Evolutionary conservation across 2,888 invertebrate genomes (phyloP).

Genomic region (Oxystoma pomonae): DNA sequence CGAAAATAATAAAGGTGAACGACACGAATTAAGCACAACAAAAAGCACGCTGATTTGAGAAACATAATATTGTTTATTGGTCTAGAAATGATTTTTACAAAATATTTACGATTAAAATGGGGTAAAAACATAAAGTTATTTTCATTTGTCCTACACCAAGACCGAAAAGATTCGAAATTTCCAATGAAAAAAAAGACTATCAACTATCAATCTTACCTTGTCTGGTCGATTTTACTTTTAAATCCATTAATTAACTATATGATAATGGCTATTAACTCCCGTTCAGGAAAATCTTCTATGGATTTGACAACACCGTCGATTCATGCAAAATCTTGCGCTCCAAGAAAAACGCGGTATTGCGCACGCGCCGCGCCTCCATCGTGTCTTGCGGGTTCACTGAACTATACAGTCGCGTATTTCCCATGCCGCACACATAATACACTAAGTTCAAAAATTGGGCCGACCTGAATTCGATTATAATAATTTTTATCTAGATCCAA

Average conservation of each 20-base stretch:
- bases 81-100: background rate
- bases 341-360: background rate
- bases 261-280: too few species aligned
- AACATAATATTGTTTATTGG: background rate
- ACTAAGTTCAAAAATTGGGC: conserved; percentile 34
- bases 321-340: background rate
- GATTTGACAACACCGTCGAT: too few species aligned
- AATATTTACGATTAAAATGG: background rate
- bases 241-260: too few species aligned
- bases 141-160: too few species aligned
- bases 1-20: conserved; percentile 2
- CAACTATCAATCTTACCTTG: too few species aligned
- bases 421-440: background rate
- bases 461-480: conserved; percentile 23
- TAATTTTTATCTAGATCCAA: background rate
- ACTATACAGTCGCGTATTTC: background rate
- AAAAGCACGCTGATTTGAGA: background rate
- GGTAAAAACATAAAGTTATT: too few species aligned
- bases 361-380: background rate
- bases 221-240: too few species aligned
- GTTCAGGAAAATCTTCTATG: too few species aligned
- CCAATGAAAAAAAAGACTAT: too few species aligned
- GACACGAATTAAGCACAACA: conserved; percentile 1
- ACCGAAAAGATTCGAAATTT: too few species aligned
- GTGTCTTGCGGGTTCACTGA: background rate